Evolutionary conservation across 2,113 vertebrate species (phyloP).

Genomic region (Bos javanicus): DNA sequence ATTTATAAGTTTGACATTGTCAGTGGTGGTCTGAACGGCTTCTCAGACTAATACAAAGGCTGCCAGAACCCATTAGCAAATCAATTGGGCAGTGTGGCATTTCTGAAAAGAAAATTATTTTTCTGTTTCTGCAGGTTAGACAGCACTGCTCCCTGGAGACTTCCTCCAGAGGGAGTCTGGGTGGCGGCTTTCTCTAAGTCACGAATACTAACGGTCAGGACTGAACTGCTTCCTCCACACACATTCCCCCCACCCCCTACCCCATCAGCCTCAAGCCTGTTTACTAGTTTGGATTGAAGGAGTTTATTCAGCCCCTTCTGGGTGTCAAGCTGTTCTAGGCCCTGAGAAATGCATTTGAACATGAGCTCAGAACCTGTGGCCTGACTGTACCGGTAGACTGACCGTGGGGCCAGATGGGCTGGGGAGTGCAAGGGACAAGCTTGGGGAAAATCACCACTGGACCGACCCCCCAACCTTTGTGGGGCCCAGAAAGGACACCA

Average conservation of each 20-base stretch:
- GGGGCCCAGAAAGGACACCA: background rate
- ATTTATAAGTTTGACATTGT: conserved; percentile 61
- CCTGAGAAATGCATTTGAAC: background rate
- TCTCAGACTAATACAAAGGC: conserved; percentile 50
- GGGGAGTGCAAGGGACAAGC: background rate
- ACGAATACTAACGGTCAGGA: background rate
- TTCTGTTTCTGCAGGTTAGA: conserved; percentile 65
- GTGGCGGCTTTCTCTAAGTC: background rate
- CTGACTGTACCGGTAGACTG: background rate
- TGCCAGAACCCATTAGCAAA: conserved; percentile 71
- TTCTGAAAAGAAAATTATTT: conserved; percentile 71
- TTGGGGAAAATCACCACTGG: background rate
- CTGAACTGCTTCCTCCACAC: background rate
- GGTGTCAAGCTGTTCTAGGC: background rate
- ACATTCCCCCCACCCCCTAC: fast-evolving
- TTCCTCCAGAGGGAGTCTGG: background rate
- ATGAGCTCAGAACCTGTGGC: background rate
- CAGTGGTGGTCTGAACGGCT: conserved; percentile 59
- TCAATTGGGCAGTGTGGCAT: conserved; percentile 50
- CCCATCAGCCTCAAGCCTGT: background rate
- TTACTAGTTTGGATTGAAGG: background rate
- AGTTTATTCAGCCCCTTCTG: background rate
- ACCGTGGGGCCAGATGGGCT: background rate
- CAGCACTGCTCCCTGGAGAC: conserved; percentile 5
- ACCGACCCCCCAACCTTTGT: background rate